phyloP scores from a whole-genome alignment of 2,888 invertebrate genomes.

The Metellina segmentata region DNA sequence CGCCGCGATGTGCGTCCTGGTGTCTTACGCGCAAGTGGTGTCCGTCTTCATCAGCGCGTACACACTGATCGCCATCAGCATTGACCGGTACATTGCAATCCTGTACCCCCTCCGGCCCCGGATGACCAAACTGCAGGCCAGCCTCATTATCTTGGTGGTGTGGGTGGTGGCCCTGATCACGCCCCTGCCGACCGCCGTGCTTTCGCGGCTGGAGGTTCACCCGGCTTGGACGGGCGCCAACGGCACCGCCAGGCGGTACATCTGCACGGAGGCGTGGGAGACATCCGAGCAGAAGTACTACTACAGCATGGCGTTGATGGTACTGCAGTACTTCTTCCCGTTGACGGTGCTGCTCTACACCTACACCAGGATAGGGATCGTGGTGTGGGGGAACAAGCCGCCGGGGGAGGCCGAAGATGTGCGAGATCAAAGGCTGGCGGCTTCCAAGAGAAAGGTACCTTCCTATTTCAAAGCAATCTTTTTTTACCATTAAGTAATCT shows the following conservation, averaged over 20 bases:
- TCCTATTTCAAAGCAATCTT: not conserved
- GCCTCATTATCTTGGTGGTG: conserved; percentile 86
- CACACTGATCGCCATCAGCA: conserved; percentile 93
- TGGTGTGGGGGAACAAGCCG: conserved; percentile 92
- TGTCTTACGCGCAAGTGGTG: conserved; percentile 88
- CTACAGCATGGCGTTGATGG: conserved; percentile 89
- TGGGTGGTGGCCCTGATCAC: conserved; percentile 90
- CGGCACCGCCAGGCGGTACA: conserved; percentile 80
- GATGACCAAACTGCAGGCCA: conserved; percentile 87
- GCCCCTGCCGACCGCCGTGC: conserved; percentile 90
- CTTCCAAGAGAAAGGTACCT: conserved; percentile 91
- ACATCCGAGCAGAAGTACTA: conserved; percentile 80
- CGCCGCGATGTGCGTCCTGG: conserved; percentile 88
- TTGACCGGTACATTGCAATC: conserved; percentile 94
- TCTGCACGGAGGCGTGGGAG: conserved; percentile 85
- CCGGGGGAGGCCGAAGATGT: conserved; percentile 93
- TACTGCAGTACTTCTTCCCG: conserved; percentile 92
- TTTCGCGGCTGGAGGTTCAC: conserved; percentile 83
- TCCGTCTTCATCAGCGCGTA: conserved; percentile 85
- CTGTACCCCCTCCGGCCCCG: conserved; percentile 92
- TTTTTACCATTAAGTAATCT: too few relatives aligned
- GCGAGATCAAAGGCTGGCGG: conserved; percentile 90
- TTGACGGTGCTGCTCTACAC: conserved; percentile 90
- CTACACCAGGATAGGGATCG: conserved; percentile 91
- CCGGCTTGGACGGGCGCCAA: conserved; percentile 51